Base-by-base conservation (phyloP, 2,113 vertebrate species). In the Benitochromis conjunctus region DNA sequence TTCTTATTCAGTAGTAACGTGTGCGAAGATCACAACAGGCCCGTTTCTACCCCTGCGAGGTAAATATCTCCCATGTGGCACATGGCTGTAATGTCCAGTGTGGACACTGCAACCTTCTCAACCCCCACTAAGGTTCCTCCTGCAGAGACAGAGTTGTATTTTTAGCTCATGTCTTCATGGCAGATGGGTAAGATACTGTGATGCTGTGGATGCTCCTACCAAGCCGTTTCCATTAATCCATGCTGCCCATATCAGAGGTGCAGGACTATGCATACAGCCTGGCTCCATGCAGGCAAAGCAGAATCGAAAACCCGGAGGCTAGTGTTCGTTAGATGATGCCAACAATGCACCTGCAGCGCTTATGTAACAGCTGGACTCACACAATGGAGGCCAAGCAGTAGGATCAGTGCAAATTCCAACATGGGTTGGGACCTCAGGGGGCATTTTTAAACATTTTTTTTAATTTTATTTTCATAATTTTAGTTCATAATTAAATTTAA, bases 121-220 rank as follows among this genome's bases (percentile, higher is more conserved):
- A 6, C 83, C 88, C 80, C 86, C 81, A 88, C 81, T 82, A 57
- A 79, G 74, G 81, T 82, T 90, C 86, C 82, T 91, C 92, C 89
- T 91, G 80, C 88, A 54, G 86, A 83, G 82, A 81, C 64, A n/a
- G 51, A 3, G 80, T 1, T 80, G 87, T 96, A 96, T 96, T 96
- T 96, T 95, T 96, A 97, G 96, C 82, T 31, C 66, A 56, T 93
- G 94, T 94, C 93, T 94, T 95, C 92, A 95, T 93, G 92, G 92
- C 91, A 95, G 89, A 92, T 92, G 92, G 91, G 84, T 82, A 78
- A 88, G 87, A 88, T 86, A 80, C 80, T 83, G 79, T 54, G 85
- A 94, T 95, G 93, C 90, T 93, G 81, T 87, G 91, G 92, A 92
- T 91, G 90, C 86, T 95, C 80, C 38, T 87, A 83, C 80, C 48